Percentiles rank a stretch among this genome's conserved stretches.
Conservation (phyloP, 2,888 invertebrate species). For the Eremobia ochroleuca region DNA sequence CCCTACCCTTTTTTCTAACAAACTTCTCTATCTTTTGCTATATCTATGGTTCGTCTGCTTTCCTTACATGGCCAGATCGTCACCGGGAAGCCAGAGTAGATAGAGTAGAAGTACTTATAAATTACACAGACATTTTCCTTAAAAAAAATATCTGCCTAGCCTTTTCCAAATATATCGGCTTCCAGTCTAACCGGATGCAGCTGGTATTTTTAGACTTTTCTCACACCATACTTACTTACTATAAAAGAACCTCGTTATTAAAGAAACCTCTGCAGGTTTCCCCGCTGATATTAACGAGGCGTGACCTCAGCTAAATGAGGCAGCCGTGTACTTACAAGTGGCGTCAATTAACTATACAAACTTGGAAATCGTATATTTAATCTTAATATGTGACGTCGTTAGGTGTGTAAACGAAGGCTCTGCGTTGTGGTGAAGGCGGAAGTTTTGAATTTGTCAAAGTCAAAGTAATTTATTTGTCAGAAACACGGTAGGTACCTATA, state of each 20-base stretch:
- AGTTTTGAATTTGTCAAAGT: not conserved
- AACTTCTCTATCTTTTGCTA: not conserved
- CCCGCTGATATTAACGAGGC: slow-evolving; percentile 46
- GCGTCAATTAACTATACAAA: slow-evolving; percentile 49
- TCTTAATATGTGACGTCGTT: slow-evolving; percentile 53
- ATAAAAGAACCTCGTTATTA: slow-evolving; percentile 17
- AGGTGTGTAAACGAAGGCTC: slow-evolving; percentile 13
- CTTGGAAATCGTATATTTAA: slow-evolving; percentile 36
- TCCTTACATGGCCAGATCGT: not conserved
- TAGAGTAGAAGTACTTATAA: not conserved
- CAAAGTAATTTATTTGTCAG: no score
- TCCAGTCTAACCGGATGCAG: not conserved
- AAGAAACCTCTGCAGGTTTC: slow-evolving; percentile 32
- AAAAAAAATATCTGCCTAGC: no score
- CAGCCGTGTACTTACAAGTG: slow-evolving; percentile 49
- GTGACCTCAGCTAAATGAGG: slow-evolving; percentile 32
- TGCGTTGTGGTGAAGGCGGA: not conserved
- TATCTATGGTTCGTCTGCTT: not conserved
- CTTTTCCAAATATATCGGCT: not conserved
- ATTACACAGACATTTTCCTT: not conserved
- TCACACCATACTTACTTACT: not conserved
- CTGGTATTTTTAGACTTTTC: not conserved
- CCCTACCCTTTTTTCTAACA: not conserved
- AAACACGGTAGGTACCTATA: not conserved
- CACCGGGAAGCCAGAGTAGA: not conserved